Evolutionary conservation across 2,888 invertebrate species (phyloP), one percentile per base, ranked within the genome.

Genomic region (Strigamia maritima): DNA sequence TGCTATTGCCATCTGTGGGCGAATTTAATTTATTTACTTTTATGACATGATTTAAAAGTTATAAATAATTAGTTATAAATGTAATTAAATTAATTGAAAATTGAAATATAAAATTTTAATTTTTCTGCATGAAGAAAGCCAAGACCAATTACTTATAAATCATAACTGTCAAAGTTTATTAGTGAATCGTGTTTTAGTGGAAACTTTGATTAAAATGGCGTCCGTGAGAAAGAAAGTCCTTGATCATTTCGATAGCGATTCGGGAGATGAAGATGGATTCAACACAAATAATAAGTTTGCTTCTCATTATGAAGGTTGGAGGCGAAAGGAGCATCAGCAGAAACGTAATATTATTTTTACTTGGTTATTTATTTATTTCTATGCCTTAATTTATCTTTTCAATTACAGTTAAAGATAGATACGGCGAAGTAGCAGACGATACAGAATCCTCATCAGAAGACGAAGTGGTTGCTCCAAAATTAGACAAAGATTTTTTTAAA

Each of bases 401-500:
- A 78, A 78, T 86, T 88, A 70, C 85, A 93, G 93, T 93, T 82
- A 92, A 92, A 88, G 90, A 91, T 82, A 91, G 91, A 82, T 92
- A 93, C 86, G 93, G 92, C 78, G 88, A 85, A 31, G 85, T 85
- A 7, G 85, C 24, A 19, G 85, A 85, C 6, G 87, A 87, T 4
- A 87, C 87, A 0, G 86, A 86, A 80, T 81, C 82, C 1, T 89
- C 90, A 0, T 89, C 90, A 35, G 81, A 83, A n/a, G 81, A 81
- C 2, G 90, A 90, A 81, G 83, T 88, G 90, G 86, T 82, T 92
- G 85, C 86, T 91, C 0, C 89, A 91, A 83, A 89, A 91, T 87
- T 92, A 75, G 97, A 98, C 84, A 91, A 92, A 82, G 92, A 93
- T 82, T 98, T 98, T 86, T 91, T 94, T 70, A 93, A 93, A 86